Percentiles rank a stretch among this genome's conserved stretches.
phyloP scores from a whole-genome alignment of 1,140 invertebrate genomes.

The Drosophila kurseongensis region DNA sequence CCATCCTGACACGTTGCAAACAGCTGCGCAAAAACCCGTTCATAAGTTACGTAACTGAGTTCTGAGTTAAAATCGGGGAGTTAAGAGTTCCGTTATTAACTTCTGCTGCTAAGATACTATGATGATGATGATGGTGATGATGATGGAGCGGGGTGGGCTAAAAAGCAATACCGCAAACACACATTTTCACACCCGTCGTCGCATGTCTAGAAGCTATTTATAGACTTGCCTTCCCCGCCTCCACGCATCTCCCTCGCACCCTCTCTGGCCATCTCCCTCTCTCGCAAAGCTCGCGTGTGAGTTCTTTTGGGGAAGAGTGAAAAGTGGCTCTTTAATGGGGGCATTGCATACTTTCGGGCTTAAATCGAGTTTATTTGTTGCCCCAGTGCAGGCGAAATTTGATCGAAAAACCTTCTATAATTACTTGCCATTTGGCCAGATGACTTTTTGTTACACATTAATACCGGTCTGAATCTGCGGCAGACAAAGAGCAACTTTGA shows the following conservation, averaged over 20 bases:
- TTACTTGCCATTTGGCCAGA: conserved; percentile 43
- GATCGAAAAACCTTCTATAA: conserved; percentile 21
- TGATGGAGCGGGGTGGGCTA: conserved; percentile 34
- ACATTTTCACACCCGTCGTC: conserved; percentile 67
- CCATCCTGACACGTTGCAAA: conserved; percentile 86
- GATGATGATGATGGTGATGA: conserved; percentile 24
- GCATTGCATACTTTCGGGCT: conserved; percentile 60
- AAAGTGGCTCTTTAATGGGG: conserved; percentile 54
- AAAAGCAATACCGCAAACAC: conserved; percentile 57
- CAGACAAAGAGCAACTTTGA: conserved; percentile 42
- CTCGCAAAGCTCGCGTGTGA: conserved; percentile 44
- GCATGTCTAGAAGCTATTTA: conserved; percentile 72
- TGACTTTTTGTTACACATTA: conserved; percentile 44
- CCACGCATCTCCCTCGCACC: background rate
- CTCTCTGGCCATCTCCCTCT: background rate
- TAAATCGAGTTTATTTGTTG: conserved; percentile 15
- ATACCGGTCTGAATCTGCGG: conserved; percentile 13
- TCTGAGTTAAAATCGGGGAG: background rate
- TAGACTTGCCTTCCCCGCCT: conserved; percentile 39
- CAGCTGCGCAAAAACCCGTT: conserved; percentile 86
- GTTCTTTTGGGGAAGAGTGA: conserved; percentile 24
- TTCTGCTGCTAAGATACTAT: conserved; percentile 3
- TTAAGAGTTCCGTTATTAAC: conserved; percentile 17
- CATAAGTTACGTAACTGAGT: conserved; percentile 26
- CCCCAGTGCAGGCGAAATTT: conserved; percentile 5